Evolutionary conservation across 2,113 vertebrate species (phyloP), one percentile per base, ranked within the genome.

Genomic region (Sebastes fasciatus): DNA sequence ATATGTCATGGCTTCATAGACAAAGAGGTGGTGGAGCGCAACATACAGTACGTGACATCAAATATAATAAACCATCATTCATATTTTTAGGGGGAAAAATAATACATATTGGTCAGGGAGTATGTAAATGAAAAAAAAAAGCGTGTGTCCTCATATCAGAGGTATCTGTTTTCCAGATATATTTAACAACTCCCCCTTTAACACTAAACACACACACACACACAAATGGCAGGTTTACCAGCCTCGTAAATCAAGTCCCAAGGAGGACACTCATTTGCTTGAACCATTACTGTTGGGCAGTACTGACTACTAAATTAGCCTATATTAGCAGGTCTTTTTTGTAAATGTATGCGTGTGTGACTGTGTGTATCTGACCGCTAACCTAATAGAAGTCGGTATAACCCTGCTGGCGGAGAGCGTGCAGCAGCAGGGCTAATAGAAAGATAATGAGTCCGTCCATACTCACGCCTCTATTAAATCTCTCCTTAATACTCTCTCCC

Each of bases 391-490:
- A 92, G 91, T 88, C 88, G 66, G 90, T 93, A 90, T 93, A 91
- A 94, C 93, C 93, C 94, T 92, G 91, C 93, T 92, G 88, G 90
- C 86, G 67, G 77, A 82, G 88, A 86, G 85, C 83, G 71, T 80
- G 86, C 84, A 75, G 91, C 84, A 79, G 89, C 89, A 79, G 91
- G 87, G 94, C 94, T 96, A 96, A 96, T 96, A 95, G 94, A 95
- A 93, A 95, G 93, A 96, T 96, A 96, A 96, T 96, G 94, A 94
- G 95, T 92, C 92, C 78, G 91, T 92, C 91, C 91, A 90, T 88
- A 92, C 92, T 94, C 91, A 94, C 87, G 91, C 88, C 93, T 95
- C 94, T 94, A 95, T 96, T 95, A 95, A 96, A 95, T 95, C 94
- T 94, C 91, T 84, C 83, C 93, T 95, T 95, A 95, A 95, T 95